Evolutionary conservation across 2,888 invertebrate species (phyloP), one percentile per base, ranked within the genome.

Genomic region (Galeruca laticollis): DNA sequence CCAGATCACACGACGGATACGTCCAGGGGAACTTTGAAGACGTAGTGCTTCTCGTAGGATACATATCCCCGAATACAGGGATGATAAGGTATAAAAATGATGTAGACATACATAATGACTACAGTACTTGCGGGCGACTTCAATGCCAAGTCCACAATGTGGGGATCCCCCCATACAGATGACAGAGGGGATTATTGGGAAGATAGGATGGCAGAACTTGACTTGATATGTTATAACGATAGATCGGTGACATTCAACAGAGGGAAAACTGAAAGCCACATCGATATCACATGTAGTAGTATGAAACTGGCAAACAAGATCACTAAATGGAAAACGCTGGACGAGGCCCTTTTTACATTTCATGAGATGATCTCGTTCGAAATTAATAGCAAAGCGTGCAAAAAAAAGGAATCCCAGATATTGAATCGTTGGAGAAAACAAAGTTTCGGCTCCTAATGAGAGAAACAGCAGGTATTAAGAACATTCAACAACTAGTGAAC

Each of bases 281-380:
- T 67, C 11, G 60, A 67, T 10, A 37, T 67, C 6, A 67, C 59
- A n/a, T n/a, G 43, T 8, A 31, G 59, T 31, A 13, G 13, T 13
- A 13, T 1, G 1, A 40, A 40, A 40, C 37, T 10, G 13, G 10
- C 10, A 1, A 13, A 40, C 2, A 33, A 43, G 11, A 15, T 13
- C n/a, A 6, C 11, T 1, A 43, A 56, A n/a, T 65, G 65, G 57
- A 20, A 43, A 18, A 40, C 56, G 0, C 56, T 51, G 18, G 8
- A 13, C 21, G 51, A 33, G 15, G n/a, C 31, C 26, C n/a, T 26
- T 10, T 33, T 52, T 11, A 52, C 51, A 13, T 52, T 33, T 15
- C 62, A 62, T 4, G 49, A n/a, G 33, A 49, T 26, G n/a, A 62
- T 62, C 11, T 26, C 18, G 13, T 62, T 49, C 11, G 33, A 62